These are phyloP conservation scores for Galerucella calmariensis DNA, from an alignment of 2,888 invertebrate species.

Conservation along the genomic window DNA sequence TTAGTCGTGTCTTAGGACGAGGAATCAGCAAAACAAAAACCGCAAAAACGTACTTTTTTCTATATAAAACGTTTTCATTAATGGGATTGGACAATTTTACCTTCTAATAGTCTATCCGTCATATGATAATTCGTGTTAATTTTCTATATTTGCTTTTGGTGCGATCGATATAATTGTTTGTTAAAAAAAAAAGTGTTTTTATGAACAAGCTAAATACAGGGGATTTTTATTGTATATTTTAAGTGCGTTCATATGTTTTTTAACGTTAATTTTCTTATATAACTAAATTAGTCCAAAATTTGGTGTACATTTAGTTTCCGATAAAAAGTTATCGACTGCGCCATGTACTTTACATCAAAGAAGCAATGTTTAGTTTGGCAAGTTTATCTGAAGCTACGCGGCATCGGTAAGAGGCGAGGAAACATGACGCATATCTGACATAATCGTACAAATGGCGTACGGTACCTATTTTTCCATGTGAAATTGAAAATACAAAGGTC, in stretches of 20 bases:
- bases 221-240: neutral
- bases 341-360: no score
- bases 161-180: slow-evolving; percentile 5
- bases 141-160: slow-evolving; percentile 9
- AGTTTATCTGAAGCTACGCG: no score
- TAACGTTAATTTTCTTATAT: no score
- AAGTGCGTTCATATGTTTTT: neutral
- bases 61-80: neutral
- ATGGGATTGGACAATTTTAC: neutral
- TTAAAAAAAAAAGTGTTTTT: neutral
- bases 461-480: no score
- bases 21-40: slow-evolving; percentile 7
- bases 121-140: slow-evolving; percentile 6
- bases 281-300: no score
- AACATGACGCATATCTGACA: no score
- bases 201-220: neutral
- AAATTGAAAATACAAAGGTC: no score
- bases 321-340: no score
- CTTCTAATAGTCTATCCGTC: neutral
- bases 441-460: no score
- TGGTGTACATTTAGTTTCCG: no score
- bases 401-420: no score
- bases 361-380: no score
- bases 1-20: slow-evolving; percentile 34
- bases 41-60: neutral